Base-by-base conservation (phyloP, 2,113 vertebrate genomes). In the Apteryx mantelli region DNA sequence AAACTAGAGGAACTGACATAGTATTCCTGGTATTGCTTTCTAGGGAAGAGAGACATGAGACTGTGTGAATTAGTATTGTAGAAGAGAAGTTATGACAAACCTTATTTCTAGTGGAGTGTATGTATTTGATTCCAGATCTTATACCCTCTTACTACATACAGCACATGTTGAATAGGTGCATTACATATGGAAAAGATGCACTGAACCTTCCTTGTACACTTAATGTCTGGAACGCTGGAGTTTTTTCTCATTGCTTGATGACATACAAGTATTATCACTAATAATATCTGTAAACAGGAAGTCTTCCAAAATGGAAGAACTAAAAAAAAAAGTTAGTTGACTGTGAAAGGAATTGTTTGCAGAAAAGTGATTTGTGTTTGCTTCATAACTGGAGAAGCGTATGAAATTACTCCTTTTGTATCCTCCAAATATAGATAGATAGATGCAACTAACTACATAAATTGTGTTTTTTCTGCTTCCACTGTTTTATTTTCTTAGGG, bases 391-490 rank as follows among this genome's bases (percentile, higher is more conserved):
- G 3, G 20, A 76, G 34, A 69, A 77, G n/a, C 32, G 20, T 7
- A 38, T 48, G 21, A 32, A 84, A 60, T 44, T 56, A 34, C 30
- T 53, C 46, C 55, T 87, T 83, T 68, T 90, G 52, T 4, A 66
- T 89, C 17, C 40, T 91, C 85, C 82, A 94, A 92, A 24, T 81
- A 38, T 80, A 82, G 79, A 79, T 40, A 46, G 44, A 46, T 46
- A 46, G 44, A 46, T 46, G 6, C 16, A 46, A 14, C 44, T 46
- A 46, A 46, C 44, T 46, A 46, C 15, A 46, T 46, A 46, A 46
- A 46, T 16, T 46, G 44, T 16, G 44, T 46, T 34, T 82, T 52
- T 42, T 32, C 68, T 91, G 25, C 40, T n/a, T 12, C 34, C 80
- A 18, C 61, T 92, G 61, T 44, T 68, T 91, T 82, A 6, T 82